Percentiles rank a stretch among this genome's conserved stretches.
phyloP scores from a whole-genome alignment of 2,113 vertebrate species.

The Pagrus major region DNA sequence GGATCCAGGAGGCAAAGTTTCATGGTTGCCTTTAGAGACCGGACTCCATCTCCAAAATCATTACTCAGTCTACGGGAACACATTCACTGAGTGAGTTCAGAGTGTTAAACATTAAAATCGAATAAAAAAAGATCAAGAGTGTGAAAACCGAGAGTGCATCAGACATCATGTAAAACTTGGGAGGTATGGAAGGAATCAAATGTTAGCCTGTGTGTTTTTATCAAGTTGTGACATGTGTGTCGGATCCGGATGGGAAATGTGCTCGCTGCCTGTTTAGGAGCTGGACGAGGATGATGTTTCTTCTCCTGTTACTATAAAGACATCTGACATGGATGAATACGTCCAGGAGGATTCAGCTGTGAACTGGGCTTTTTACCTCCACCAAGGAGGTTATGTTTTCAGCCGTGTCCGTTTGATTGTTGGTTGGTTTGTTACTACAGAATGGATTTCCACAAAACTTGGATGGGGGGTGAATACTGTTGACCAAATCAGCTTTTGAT shows the following conservation, averaged over 20 bases:
- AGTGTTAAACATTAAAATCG: background rate
- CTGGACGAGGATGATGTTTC: slow-evolving; percentile 9
- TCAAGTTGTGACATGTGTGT: slow-evolving; percentile 18
- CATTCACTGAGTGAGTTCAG: background rate
- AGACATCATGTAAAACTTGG: background rate
- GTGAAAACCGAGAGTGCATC: slow-evolving; percentile 23
- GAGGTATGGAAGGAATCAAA: slow-evolving; percentile 14
- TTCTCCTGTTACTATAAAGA: slow-evolving; percentile 14
- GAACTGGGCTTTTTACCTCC: no score
- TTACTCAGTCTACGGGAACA: slow-evolving; percentile 35
- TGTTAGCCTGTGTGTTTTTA: slow-evolving; percentile 7
- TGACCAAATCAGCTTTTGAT: no score
- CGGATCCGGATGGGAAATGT: slow-evolving; percentile 41
- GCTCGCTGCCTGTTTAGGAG: background rate
- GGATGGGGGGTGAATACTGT: no score
- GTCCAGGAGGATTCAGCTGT: no score
- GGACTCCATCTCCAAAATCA: slow-evolving; percentile 28
- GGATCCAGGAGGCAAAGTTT: slow-evolving; percentile 32
- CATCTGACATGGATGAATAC: background rate
- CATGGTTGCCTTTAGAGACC: slow-evolving; percentile 28
- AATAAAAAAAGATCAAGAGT: slow-evolving; percentile 9
- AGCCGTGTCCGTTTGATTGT: no score
- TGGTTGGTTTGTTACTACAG: no score
- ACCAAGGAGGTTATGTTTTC: no score
- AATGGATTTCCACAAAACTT: no score